Evolutionary conservation across 2,113 vertebrate genomes (phyloP).

Genomic region (Athene cunicularia): DNA sequence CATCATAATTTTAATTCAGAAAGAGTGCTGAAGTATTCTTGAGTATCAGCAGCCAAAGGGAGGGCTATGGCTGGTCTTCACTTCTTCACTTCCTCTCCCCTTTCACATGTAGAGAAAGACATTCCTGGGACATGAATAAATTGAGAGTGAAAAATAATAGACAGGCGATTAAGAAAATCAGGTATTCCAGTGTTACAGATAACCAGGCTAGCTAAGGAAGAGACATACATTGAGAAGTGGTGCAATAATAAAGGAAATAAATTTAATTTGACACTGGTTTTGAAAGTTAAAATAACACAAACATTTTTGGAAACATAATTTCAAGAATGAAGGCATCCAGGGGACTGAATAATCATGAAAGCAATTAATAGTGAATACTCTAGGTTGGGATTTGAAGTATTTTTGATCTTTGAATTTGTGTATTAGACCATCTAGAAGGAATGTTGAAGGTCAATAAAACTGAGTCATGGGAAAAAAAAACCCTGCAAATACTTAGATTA

Average conservation of each 20-base stretch:
- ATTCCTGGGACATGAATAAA: background rate
- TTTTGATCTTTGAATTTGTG: background rate
- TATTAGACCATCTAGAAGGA: background rate
- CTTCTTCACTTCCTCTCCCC: background rate
- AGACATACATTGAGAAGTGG: background rate
- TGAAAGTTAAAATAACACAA: background rate
- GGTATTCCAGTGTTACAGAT: background rate
- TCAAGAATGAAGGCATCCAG: background rate
- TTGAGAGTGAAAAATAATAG: background rate
- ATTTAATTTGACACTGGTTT: background rate
- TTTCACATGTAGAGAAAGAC: background rate
- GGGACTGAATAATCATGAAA: background rate
- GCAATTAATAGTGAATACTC: background rate
- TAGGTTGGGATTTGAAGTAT: background rate
- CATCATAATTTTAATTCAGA: background rate
- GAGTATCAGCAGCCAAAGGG: background rate
- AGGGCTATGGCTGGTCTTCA: background rate
- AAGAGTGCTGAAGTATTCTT: background rate
- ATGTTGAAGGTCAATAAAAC: background rate
- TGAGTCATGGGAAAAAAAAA: background rate
- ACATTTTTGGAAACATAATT: background rate
- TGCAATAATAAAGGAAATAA: background rate
- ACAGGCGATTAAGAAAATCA: background rate
- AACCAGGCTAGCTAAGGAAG: background rate
- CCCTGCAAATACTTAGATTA: background rate